These are phyloP conservation scores for Miltochrista miniata DNA, from an alignment of 2,888 invertebrate genomes.

Conservation along the genomic window DNA sequence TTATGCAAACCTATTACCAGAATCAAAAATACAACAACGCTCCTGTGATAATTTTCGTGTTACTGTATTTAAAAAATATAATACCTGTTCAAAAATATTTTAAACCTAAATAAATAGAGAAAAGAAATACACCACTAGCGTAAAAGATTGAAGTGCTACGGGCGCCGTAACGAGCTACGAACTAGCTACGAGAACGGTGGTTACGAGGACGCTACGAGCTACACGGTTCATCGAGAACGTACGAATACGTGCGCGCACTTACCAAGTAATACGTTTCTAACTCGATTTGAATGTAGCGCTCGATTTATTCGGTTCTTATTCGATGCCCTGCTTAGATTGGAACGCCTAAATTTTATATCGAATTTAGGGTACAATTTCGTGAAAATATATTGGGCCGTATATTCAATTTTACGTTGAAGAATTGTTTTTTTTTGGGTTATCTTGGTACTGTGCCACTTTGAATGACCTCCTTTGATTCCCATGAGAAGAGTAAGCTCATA, in stretches of 20 bases:
- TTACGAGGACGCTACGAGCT: slow-evolving; percentile 41
- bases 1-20: too few species aligned
- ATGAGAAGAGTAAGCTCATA: too few species aligned
- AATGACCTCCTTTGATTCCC: too few species aligned
- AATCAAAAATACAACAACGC: too few species aligned
- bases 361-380: slow-evolving; percentile 11
- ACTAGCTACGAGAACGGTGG: slow-evolving; percentile 40
- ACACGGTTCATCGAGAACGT: slow-evolving; percentile 42
- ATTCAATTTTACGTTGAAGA: neutral
- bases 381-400: slow-evolving; percentile 2
- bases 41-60: too few species aligned
- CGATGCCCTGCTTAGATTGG: slow-evolving; percentile 43
- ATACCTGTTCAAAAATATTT: too few species aligned
- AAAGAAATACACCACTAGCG: slow-evolving; percentile 50
- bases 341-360: slow-evolving; percentile 39
- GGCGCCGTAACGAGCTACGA: slow-evolving; percentile 53
- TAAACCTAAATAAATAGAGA: slow-evolving; percentile 31
- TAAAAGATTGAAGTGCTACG: slow-evolving; percentile 60
- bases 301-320: slow-evolving; percentile 52
- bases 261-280: slow-evolving; percentile 46
- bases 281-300: slow-evolving; percentile 54
- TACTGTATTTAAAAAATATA: too few species aligned
- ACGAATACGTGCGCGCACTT: slow-evolving; percentile 27
- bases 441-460: too few species aligned
- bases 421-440: neutral